Evolutionary conservation across 2,888 invertebrate species (phyloP), one percentile per base, ranked within the genome.

Genomic region (Peribatodes rhomboidaria): DNA sequence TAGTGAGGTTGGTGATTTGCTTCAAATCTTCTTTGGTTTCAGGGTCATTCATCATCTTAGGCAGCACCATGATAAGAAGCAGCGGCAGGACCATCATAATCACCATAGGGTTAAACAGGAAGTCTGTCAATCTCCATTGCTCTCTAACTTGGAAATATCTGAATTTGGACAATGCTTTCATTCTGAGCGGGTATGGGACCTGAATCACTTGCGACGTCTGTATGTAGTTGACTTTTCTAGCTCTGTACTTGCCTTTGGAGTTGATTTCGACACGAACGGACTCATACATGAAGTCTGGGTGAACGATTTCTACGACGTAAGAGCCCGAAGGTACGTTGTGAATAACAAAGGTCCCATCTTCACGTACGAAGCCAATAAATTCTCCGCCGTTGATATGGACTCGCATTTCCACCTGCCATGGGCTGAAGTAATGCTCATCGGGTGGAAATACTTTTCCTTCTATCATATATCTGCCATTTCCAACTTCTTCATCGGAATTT

Each of bases 1-100:
- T 95, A 0, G 96, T 95, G 79, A 97, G 94, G 84, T 96, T 97
- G 81, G 97, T 96, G 53, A 97, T 94, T 83, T 98, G 98, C 88
- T 99, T 98, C 93, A 98, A 96, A 90, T 98, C 98, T 89, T 98
- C 98, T 83, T 98, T 98, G 1, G 99, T 97, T 86, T 99, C 99
- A 4, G 99, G 99, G 89, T 99, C 99, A 82, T 98, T 99, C 96
- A 99, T 97, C 95, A 99, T 96, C 88, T 98, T 99, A 0, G 99
- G 99, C 78, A 99, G 89, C 68, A 99, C 94, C 96, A 99, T 97
- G 76, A 99, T 97, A 7, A 99, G 92, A 4, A 99, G 83, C 33
- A 99, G 90, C 0, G 99, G 99, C 70, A 99, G 86, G 20, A 99
- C 95, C 99, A 99, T 99, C 97, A 99, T 99, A 68, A 99, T 94